These are phyloP conservation scores for Urocyon cinereoargenteus DNA, from an alignment of 2,797 vertebrate genomes.

Conservation along the genomic window DNA sequence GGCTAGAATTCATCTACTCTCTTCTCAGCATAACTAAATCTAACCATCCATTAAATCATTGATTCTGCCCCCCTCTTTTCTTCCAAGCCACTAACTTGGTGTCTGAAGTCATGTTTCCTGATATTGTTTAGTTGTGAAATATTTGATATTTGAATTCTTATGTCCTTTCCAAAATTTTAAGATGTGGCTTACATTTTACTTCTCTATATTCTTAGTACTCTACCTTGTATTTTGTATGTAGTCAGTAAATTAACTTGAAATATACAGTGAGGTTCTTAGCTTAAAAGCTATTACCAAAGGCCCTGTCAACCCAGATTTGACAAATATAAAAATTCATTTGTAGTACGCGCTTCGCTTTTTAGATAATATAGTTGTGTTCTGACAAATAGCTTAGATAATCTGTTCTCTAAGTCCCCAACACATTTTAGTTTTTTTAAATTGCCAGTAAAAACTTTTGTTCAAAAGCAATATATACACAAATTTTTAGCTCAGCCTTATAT, in stretches of 20 bases:
- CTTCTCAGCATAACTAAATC: slow-evolving; percentile 20
- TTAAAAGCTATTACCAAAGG: slow-evolving; percentile 44
- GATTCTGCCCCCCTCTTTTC: neutral
- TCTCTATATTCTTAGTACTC: neutral
- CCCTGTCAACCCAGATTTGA: slow-evolving; percentile 10
- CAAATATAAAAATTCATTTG: slow-evolving; percentile 48
- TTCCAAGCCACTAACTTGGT: slow-evolving; percentile 14
- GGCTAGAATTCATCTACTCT: slow-evolving; percentile 9
- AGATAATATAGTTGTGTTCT: slow-evolving; percentile 2
- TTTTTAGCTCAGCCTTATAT: slow-evolving; percentile 4
- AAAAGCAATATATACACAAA: slow-evolving; percentile 43
- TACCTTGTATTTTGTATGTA: neutral
- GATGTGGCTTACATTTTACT: slow-evolving; percentile 11
- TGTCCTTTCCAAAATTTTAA: slow-evolving; percentile 41
- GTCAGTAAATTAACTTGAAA: slow-evolving; percentile 48
- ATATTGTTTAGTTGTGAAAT: slow-evolving; percentile 40
- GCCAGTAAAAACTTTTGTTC: slow-evolving; percentile 28
- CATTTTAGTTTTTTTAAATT: neutral
- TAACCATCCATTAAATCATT: neutral
- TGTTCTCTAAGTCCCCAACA: neutral
- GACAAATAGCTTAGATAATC: neutral
- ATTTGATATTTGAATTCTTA: slow-evolving; percentile 38
- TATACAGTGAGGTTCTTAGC: neutral
- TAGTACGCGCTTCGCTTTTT: slow-evolving; percentile 43
- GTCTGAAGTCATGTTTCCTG: slow-evolving; percentile 34